Percentiles rank a stretch among this genome's conserved stretches.
phyloP scores from a whole-genome alignment of 2,888 invertebrate genomes.

The Pandemis cinnamomeana region DNA sequence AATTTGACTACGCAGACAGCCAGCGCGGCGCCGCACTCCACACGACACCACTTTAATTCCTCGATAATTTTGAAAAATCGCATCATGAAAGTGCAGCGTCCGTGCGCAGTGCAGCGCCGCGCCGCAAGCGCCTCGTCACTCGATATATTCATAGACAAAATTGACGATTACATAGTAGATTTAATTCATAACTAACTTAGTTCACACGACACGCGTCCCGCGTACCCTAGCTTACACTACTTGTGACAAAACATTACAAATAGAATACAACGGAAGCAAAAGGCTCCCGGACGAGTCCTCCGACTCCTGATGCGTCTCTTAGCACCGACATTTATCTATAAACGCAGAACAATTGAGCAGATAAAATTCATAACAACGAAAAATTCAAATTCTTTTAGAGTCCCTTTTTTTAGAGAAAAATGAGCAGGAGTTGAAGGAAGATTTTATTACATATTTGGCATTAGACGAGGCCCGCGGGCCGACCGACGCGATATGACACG shows the following conservation, averaged over 20 bases:
- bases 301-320: slow-evolving; percentile 35
- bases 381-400: slow-evolving; percentile 15
- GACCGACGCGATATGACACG: slow-evolving; percentile 68
- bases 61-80: too few relatives aligned
- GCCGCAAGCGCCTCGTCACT: slow-evolving; percentile 16
- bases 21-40: background rate
- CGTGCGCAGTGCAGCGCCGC: background rate
- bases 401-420: slow-evolving; percentile 55
- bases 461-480: slow-evolving; percentile 49
- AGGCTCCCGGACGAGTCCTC: slow-evolving; percentile 42
- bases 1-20: background rate
- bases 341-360: slow-evolving; percentile 56
- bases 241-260: slow-evolving; percentile 38
- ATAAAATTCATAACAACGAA: slow-evolving; percentile 46
- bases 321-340: slow-evolving; percentile 46
- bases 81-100: too few relatives aligned
- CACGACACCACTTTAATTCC: too few relatives aligned
- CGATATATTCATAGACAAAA: slow-evolving; percentile 40
- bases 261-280: slow-evolving; percentile 35
- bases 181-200: slow-evolving; percentile 35
- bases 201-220: slow-evolving; percentile 27
- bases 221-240: slow-evolving; percentile 28
- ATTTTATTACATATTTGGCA: slow-evolving; percentile 52
- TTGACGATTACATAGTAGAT: slow-evolving; percentile 37
- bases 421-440: slow-evolving; percentile 55